phyloP scores from a whole-genome alignment of 2,797 vertebrate genomes.

The Manis pentadactyla region DNA sequence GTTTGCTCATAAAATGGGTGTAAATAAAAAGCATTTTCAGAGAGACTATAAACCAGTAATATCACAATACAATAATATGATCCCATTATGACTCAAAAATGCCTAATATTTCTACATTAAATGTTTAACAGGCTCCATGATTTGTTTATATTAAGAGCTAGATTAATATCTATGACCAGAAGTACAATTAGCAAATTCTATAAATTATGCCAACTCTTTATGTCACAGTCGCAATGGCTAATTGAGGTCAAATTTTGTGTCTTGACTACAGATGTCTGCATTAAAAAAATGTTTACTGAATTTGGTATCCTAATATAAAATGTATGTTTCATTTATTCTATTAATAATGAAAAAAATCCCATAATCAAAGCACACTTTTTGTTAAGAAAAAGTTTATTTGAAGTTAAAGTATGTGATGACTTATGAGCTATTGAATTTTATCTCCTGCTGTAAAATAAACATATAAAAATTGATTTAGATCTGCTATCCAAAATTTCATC shows the following conservation, averaged over 20 bases:
- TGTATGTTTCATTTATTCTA: neutral
- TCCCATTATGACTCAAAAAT: neutral
- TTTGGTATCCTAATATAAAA: neutral
- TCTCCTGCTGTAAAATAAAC: neutral
- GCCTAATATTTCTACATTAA: neutral
- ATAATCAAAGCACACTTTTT: neutral
- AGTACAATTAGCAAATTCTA: conserved; percentile 48
- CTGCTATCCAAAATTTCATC: neutral
- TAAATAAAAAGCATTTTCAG: conserved; percentile 30
- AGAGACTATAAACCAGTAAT: neutral
- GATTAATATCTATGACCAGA: neutral
- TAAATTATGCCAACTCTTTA: conserved; percentile 31
- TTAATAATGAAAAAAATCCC: conserved; percentile 5
- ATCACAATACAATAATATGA: neutral
- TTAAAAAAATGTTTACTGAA: conserved; percentile 35
- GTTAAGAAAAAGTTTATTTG: neutral
- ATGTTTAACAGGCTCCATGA: neutral
- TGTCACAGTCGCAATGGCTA: conserved; percentile 15
- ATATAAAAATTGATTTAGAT: neutral
- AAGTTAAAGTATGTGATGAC: neutral
- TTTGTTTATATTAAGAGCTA: neutral
- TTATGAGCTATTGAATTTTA: neutral
- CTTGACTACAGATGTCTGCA: conserved; percentile 16
- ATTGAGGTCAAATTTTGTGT: conserved; percentile 44
- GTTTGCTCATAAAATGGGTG: neutral